Evolutionary conservation across 2,888 invertebrate species (phyloP), one percentile per base, ranked within the genome.

Genomic region (Chalcis sispes): DNA sequence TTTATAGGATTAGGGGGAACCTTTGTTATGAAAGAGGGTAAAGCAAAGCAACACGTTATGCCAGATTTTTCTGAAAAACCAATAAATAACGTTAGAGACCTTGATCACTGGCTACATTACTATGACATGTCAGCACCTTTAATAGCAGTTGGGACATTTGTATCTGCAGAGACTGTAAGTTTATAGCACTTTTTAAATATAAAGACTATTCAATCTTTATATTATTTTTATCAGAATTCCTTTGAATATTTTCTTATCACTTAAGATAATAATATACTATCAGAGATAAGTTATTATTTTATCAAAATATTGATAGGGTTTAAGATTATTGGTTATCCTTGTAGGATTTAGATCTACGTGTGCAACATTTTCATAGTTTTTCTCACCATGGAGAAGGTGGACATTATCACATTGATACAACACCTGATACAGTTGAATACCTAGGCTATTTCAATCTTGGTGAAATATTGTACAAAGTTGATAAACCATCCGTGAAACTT

Each of bases 291-390:
- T 48, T 50, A 15, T 72, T 58, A 56, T 23, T 67, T 52, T 72
- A 72, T 72, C 64, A 69, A 32, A 67, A 69, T 32, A 50, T 58
- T 46, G 54, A 54, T 69, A 66, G n/a, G 71, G 29, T 20, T 73
- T 46, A 77, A 72, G 27, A 69, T 73, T 15, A 65, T 73, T 32
- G 27, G 23, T 66, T 74, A 71, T 64, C 15, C 25, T 88, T 90
- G 54, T 85, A 96, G 96, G 96, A 93, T 27, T 89, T 97, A 86
- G 97, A 98, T 90, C 91, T 99, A 79, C 92, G 98, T 82, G 92
- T 97, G 79, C 98, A 98, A 89, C 99, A 99, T 90, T 98, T 98
- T 89, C 99, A 99, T 89, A 96, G 96, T 86, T 96, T 95, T 89
- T 94, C 95, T 81, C 90, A 92, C 84, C 93, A 94, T 87, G 94